A percentile compares a stretch with the other conserved stretches of the same genome.
Conservation (phyloP, 2,113 vertebrate species). For the Vulpes vulpes region DNA sequence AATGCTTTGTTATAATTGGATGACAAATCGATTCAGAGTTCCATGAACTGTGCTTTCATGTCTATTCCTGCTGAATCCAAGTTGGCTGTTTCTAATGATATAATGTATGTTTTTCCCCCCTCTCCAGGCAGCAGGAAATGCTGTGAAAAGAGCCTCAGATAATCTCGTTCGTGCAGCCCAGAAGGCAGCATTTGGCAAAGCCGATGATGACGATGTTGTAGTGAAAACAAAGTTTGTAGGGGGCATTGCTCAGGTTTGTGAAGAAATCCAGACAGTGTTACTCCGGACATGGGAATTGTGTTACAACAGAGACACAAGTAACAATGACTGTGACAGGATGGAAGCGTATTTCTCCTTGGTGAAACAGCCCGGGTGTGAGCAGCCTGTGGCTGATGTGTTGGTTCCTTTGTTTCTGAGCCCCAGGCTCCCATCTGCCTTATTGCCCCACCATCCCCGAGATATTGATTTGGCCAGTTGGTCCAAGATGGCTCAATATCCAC, state of each 20-base stretch:
- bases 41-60: conserved; percentile 21
- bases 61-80: conserved; percentile 45
- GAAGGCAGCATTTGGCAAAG: conserved; percentile 97
- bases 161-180: conserved; percentile 98
- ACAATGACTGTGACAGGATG: neutral
- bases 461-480: neutral
- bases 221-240: conserved; percentile 99
- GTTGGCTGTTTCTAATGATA: neutral
- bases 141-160: conserved; percentile 99
- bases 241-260: conserved; percentile 97
- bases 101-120: neutral
- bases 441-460: neutral
- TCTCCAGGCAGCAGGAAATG: conserved; percentile 95
- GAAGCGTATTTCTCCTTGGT: neutral
- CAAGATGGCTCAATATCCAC: neutral
- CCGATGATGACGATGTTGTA: conserved; percentile 95
- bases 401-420: neutral
- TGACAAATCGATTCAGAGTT: neutral
- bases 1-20: neutral
- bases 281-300: neutral
- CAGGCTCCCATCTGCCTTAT: neutral
- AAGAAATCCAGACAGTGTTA: neutral
- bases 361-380: neutral
- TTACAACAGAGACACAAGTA: neutral
- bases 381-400: neutral